Conservation (phyloP, 2,113 vertebrate species). For the Neoarius graeffei region DNA sequence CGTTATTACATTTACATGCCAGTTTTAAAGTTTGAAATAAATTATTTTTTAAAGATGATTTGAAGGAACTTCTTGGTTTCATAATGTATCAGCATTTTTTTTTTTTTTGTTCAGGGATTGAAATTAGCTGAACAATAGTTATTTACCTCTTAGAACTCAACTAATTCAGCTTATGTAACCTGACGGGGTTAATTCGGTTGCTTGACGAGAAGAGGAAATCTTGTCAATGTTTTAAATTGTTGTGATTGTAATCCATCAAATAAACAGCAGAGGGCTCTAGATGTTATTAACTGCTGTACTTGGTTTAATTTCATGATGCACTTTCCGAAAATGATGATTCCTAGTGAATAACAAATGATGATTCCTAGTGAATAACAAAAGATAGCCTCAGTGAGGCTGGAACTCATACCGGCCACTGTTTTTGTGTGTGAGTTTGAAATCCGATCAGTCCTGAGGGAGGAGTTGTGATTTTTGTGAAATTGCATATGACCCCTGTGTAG, state of each 20-base stretch:
- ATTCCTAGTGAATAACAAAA: not conserved
- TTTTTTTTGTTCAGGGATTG: not conserved
- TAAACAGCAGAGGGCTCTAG: not conserved
- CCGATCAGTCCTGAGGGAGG: too few species aligned
- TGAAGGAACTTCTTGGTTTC: not conserved
- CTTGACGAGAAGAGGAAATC: not conserved
- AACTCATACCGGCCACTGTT: too few species aligned
- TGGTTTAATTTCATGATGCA: not conserved
- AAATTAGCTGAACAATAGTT: not conserved
- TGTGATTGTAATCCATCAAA: not conserved
- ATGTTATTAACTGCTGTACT: not conserved
- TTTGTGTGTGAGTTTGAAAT: too few species aligned
- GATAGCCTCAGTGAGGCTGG: too few species aligned
- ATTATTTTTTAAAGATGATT: too few species aligned
- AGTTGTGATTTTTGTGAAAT: too few species aligned
- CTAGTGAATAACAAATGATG: too few species aligned
- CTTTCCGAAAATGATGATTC: not conserved
- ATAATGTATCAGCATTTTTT: too few species aligned
- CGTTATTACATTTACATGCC: too few species aligned
- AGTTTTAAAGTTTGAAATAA: too few species aligned
- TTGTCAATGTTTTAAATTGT: not conserved
- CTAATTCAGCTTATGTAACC: not conserved
- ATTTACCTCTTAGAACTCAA: not conserved
- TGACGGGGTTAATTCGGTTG: not conserved
- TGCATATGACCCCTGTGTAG: too few species aligned